Percentiles rank a stretch among this genome's conserved stretches.
Evolutionary conservation across 2,113 vertebrate genomes (phyloP).

Genomic region (Mohoua ochrocephala): DNA sequence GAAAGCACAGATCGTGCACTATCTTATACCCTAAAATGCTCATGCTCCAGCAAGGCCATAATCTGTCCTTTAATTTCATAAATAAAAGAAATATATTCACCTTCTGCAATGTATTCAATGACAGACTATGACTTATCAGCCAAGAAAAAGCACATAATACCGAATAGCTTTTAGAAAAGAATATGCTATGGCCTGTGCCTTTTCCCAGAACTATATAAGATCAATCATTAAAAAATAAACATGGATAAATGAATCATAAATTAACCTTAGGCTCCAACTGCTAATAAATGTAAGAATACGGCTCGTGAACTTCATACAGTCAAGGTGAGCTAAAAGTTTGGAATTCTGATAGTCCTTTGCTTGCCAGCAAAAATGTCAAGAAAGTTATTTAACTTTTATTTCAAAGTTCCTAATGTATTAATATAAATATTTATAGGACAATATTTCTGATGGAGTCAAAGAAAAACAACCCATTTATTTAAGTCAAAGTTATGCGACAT

Average conservation of each 20-base stretch:
- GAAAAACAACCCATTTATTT: constrained; percentile 62
- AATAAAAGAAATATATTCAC: neutral
- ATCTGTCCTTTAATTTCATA: neutral
- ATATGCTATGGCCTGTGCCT: neutral
- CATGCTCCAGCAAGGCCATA: neutral
- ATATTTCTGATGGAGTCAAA: constrained; percentile 65
- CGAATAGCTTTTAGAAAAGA: neutral
- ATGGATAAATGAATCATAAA: constrained; percentile 37
- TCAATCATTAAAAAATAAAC: constrained; percentile 57
- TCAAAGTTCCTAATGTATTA: constrained; percentile 47
- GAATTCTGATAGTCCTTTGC: constrained; percentile 9
- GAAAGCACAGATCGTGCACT: neutral
- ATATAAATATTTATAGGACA: constrained; percentile 68
- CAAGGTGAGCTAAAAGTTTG: constrained; percentile 46
- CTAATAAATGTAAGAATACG: constrained; percentile 22
- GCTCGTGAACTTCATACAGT: constrained; percentile 19
- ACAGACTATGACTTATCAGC: neutral
- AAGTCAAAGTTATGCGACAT: constrained; percentile 31
- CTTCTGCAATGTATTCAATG: neutral
- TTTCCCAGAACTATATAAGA: constrained; percentile 16
- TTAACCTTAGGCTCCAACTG: constrained; percentile 9
- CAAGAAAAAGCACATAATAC: neutral
- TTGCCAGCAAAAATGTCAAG: constrained; percentile 48
- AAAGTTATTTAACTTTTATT: constrained; percentile 50
- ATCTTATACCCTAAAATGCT: neutral